Conservation (phyloP, 2,797 vertebrate genomes). For the Manis pentadactyla region DNA sequence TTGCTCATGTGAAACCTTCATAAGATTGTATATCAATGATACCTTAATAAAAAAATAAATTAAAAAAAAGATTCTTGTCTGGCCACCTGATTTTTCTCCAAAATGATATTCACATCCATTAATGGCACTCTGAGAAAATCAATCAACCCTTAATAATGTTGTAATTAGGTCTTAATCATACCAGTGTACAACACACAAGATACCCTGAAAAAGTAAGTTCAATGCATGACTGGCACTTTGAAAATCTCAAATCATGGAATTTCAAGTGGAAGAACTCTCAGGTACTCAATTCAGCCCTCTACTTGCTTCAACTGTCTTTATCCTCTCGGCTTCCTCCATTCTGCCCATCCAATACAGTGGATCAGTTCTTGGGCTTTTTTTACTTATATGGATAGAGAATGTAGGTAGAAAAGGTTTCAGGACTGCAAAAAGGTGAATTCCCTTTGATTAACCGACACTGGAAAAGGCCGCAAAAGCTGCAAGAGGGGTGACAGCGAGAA, state of each 20-base stretch:
- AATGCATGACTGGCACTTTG: neutral
- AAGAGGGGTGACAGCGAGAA: neutral
- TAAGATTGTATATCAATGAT: no score
- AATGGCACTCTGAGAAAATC: constrained; percentile 19
- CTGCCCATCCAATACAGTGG: neutral
- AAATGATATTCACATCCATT: neutral
- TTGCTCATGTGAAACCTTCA: no score
- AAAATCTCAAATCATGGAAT: constrained; percentile 17
- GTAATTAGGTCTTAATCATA: constrained; percentile 26
- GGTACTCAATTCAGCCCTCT: neutral
- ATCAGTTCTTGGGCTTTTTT: neutral
- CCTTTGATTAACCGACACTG: neutral
- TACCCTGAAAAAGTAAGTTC: neutral
- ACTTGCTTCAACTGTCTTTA: neutral
- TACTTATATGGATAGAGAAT: neutral
- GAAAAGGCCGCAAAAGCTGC: neutral
- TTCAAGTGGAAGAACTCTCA: neutral
- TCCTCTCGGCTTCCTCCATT: neutral
- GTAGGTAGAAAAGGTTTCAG: neutral
- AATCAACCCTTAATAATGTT: constrained; percentile 23
- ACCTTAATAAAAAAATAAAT: neutral
- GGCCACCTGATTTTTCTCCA: constrained; percentile 21
- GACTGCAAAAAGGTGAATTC: neutral
- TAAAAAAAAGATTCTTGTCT: neutral
- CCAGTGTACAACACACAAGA: neutral